Evolutionary conservation across 2,113 vertebrate species (phyloP), one percentile per base, ranked within the genome.

Genomic region (Gnathonemus echidnorhynchus): DNA sequence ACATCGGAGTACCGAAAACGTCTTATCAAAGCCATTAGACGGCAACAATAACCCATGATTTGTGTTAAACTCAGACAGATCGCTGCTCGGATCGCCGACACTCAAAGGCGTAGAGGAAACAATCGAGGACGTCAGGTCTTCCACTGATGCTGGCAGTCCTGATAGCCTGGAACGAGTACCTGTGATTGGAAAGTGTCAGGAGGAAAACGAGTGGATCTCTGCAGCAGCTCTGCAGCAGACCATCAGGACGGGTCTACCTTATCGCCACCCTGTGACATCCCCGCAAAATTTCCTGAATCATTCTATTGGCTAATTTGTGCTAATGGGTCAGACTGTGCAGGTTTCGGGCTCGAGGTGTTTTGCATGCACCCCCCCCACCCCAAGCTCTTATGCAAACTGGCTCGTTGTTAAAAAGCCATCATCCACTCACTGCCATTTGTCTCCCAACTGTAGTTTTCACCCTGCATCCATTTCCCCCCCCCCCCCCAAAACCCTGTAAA

Each of bases 371-470:
- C 91, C 53, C 89, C 58, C 70, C 92, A 31, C 31, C 21, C 90
- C 0, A 88, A 77, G 85, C 86, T 89, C 70, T 56, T 89, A 91
- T 91, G 83, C 87, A 89, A 91, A 88, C 77, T 91, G 93, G 87
- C 83, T 88, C 91, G 91, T 93, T 93, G 91, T 94, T 95, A 94
- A 93, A 95, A 94, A 94, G 90, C 92, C 91, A 95, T 95, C 92
- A 94, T 90, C 92, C 70, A 2, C 62, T 77, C 70, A 0, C 24
- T 90, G 91, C 88, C 90, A 91, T 95, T 94, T 90, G 90, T 92
- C 92, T 90, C 6, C 49, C 89, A 46, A 90, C 89, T 90, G 88
- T 89, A 91, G 89, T 86, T 48, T 48, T n/a, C n/a, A 85, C 90
- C 46, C 1, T 89, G 90, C 91, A 87, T 62, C 62, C 80, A 77